Conservation (phyloP, 2,113 vertebrate species). For the Corythoichthys haematopterus region DNA sequence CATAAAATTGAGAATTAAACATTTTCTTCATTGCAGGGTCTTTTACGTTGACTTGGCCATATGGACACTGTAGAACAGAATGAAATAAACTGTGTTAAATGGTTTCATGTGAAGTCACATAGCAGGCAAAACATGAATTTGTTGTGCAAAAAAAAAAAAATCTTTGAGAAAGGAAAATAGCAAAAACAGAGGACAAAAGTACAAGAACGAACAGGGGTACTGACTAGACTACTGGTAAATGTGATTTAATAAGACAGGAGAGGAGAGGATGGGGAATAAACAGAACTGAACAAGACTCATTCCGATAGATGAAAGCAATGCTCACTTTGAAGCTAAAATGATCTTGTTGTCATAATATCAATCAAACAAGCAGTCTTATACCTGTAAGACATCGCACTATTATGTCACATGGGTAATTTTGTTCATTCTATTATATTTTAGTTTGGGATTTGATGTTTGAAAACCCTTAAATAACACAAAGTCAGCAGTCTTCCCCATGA, state of each 20-base stretch:
- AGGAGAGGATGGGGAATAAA: conserved; percentile 6
- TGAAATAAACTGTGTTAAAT: conserved; percentile 43
- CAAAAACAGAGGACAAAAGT: background rate
- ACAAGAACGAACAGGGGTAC: background rate
- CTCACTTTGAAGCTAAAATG: background rate
- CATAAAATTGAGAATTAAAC: conserved; percentile 77
- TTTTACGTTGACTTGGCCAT: conserved; percentile 80
- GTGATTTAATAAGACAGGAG: background rate
- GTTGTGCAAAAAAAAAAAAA: no score
- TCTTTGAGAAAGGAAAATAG: background rate
- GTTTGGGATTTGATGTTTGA: no score
- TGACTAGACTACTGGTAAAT: background rate
- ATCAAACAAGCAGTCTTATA: background rate
- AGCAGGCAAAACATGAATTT: no score
- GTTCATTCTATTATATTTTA: background rate
- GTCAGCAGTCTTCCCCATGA: no score
- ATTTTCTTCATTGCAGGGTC: conserved; percentile 77
- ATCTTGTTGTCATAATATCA: background rate
- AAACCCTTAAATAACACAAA: no score
- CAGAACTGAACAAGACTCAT: conserved; percentile 6
- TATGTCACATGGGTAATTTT: background rate
- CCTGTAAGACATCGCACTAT: background rate
- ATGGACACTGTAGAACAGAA: conserved; percentile 77
- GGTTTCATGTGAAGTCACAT: conserved; percentile 9
- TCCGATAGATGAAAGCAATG: conserved; percentile 10